A percentile compares a stretch with the other conserved stretches of the same genome.
These are phyloP conservation scores for Riparia riparia DNA, from an alignment of 2,113 vertebrate genomes.

Conservation along the genomic window DNA sequence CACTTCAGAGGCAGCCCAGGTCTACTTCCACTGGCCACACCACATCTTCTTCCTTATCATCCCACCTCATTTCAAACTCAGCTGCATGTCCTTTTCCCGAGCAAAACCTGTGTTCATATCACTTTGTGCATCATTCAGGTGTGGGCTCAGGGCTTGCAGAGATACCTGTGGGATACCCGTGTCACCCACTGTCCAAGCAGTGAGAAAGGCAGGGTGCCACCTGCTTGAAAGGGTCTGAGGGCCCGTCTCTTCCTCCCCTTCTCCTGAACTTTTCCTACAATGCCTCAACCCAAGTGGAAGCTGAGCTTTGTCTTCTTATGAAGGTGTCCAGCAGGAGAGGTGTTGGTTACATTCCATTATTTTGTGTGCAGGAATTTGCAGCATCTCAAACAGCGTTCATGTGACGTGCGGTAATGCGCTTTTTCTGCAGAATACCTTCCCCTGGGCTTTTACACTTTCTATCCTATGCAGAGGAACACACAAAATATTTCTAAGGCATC, in stretches of 20 bases:
- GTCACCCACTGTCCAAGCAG: fast-evolving
- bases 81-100: background rate
- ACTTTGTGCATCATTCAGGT: background rate
- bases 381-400: background rate
- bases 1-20: background rate
- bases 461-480: background rate
- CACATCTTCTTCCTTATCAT: background rate
- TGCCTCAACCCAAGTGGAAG: background rate
- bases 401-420: background rate
- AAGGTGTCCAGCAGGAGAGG: background rate
- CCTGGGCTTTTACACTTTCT: background rate
- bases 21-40: background rate
- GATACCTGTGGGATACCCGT: background rate
- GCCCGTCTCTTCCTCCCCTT: background rate
- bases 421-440: background rate
- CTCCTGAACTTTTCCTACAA: background rate
- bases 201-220: background rate
- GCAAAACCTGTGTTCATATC: background rate
- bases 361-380: background rate
- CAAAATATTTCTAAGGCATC: slow-evolving; percentile 21
- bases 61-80: background rate
- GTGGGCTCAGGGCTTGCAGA: background rate
- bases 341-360: background rate
- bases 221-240: background rate
- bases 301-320: background rate